Base-by-base conservation (phyloP, 2,888 invertebrate species). In the Melanophora roralis region DNA sequence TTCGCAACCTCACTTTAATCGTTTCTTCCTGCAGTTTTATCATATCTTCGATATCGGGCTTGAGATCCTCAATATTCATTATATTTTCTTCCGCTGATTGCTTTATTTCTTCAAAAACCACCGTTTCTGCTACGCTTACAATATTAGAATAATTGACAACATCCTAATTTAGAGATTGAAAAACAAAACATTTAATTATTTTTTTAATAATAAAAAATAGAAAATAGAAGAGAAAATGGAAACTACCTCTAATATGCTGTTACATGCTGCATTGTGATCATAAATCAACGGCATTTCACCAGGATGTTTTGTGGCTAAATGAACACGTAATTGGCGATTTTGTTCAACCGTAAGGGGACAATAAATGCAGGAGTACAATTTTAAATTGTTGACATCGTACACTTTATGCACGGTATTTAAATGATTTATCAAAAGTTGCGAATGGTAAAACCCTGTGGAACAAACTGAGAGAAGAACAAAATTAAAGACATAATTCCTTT, bases 321-420 rank as follows among this genome's bases (percentile, higher is more conserved):
- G 84, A n/a, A 49, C 43, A 21, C 76, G 47, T 40, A 83, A 69
- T 7, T 40, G 16, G 12, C 45, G 55, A 14, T 75, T 40, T 6
- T 68, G 60, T 8, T 14, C 51, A 7, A 34, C 34, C 12, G 57
- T 69, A n/a, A 47, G 9, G 7, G 40, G 14, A 49, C 84, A 84
- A 62, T 82, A 83, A 12, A 84, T 78, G 36, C 84, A 84, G 1
- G 82, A 74, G 62, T 81, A 84, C 14, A 73, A 65, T 8, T 64
- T 59, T 7, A 76, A 64, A 1, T n/a, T 11, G 5, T n/a, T 7
- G 12, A 1, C 38, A 45, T 40, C 8, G 2, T 5, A 0, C 9
- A 55, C 1, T 1, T 65, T 59, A 38, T 72, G 72, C 9, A n/a
- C 23, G 6, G 5, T 40, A 6, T 14, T 16, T 3, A 80, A 36